Base-by-base conservation (phyloP, 2,113 vertebrate species). In the Eretmochelys imbricata region DNA sequence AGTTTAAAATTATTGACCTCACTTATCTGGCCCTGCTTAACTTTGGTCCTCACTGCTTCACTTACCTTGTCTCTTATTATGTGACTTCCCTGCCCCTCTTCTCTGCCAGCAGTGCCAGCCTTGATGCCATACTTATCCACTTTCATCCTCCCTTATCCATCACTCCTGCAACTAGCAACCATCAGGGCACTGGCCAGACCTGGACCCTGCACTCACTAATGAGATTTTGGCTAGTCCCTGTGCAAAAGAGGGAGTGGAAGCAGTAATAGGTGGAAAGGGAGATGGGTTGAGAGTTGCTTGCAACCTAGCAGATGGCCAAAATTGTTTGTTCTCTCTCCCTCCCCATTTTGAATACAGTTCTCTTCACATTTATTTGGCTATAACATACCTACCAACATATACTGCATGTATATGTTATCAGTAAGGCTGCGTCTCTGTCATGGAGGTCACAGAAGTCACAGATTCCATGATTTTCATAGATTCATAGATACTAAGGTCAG, bases 161-260 rank as follows among this genome's bases (percentile, higher is more conserved):
- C 4, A 1, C 31, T 91, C 94, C 82, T 88, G 42, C 83, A 96
- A 96, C 93, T 95, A 96, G 92, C 92, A 90, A 57, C 46, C 65
- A 6, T 53, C 84, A 91, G 96, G 92, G 75, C 88, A 72, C 59
- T 84, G 93, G 48, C 31, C 80, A 89, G 88, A 87, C 82, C 92
- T 8, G 89, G 82, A 82, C 78, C 80, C 62, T 79, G 57, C 96
- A 42, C 92, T 93, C 91, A 88, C 80, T 50, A 69, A 49, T 51
- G 89, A 88, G 78, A 85, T 84, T 88, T 57, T 86, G 82, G 65
- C 6, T 38, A 92, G 89, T 88, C 80, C 14, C 55, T 92, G 84
- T 91, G 29, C 81, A 82, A 79, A 89, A 92, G 27, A 49, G 11
- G 57, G 27, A 29, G 27, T 6, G 27, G 57, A 11, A 13, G 25